These are phyloP conservation scores for Aphyosemion australe DNA, from an alignment of 2,113 vertebrate species.

Conservation along the genomic window DNA sequence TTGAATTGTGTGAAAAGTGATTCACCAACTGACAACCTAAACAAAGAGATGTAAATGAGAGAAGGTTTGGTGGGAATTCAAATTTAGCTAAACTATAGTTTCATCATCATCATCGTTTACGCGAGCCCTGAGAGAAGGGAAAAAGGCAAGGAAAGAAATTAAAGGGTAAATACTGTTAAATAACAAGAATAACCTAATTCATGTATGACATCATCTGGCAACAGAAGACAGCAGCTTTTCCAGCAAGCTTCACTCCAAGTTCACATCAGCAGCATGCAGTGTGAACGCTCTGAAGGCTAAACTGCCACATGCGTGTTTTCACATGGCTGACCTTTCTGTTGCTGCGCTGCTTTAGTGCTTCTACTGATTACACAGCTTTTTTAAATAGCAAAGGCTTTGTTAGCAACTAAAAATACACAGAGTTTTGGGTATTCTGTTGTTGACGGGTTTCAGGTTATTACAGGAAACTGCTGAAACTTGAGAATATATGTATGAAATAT, in stretches of 20 bases:
- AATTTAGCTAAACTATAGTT: background rate
- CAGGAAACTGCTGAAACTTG: too few species aligned
- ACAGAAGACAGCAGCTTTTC: background rate
- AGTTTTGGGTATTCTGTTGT: background rate
- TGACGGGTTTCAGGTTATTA: background rate
- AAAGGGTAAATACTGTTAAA: too few species aligned
- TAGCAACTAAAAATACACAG: background rate
- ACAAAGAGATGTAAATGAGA: background rate
- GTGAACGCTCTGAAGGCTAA: constrained; percentile 1
- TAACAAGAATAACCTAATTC: background rate
- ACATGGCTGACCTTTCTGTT: background rate
- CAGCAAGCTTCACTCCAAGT: too few species aligned
- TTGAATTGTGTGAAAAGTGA: background rate
- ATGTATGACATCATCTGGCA: background rate
- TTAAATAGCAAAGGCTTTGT: background rate
- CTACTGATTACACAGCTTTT: background rate
- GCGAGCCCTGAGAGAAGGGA: background rate
- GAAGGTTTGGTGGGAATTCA: background rate
- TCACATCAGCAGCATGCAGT: background rate
- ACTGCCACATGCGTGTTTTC: constrained; percentile 1
- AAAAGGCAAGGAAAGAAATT: background rate
- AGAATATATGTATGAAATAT: too few species aligned
- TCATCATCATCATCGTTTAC: too few species aligned
- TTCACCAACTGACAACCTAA: background rate
- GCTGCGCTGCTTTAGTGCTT: background rate